These are phyloP conservation scores for Carassius gibelio DNA, from an alignment of 2,113 vertebrate species.

Conservation along the genomic window DNA sequence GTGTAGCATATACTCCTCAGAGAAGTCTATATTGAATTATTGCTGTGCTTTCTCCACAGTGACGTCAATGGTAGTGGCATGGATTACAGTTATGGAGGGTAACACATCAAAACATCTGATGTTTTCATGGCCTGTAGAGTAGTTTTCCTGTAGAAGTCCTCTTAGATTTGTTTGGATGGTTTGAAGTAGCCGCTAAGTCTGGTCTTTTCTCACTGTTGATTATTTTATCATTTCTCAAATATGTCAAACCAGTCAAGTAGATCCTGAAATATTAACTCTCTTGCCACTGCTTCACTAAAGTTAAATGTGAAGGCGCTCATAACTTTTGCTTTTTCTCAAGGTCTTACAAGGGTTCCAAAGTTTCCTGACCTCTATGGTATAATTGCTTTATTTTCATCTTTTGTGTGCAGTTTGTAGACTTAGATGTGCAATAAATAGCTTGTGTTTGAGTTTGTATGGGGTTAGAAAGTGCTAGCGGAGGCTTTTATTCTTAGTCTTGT, in stretches of 20 bases:
- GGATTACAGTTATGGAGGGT: slow-evolving; percentile 78
- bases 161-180: slow-evolving; percentile 41
- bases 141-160: slow-evolving; percentile 15
- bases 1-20: neutral
- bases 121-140: slow-evolving; percentile 49
- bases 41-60: slow-evolving; percentile 61
- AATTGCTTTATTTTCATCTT: slow-evolving; percentile 31
- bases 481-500: neutral
- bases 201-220: neutral
- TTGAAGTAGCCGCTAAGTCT: neutral
- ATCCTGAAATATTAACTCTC: slow-evolving; percentile 15
- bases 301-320: neutral
- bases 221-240: neutral
- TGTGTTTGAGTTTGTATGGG: slow-evolving; percentile 11
- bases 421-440: slow-evolving; percentile 22
- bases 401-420: slow-evolving; percentile 6
- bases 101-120: slow-evolving; percentile 43
- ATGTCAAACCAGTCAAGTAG: neutral
- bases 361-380: slow-evolving; percentile 74
- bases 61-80: slow-evolving; percentile 72
- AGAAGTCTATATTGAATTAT: too few relatives aligned
- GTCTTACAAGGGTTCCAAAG: slow-evolving; percentile 72
- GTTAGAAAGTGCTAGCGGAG: neutral
- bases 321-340: slow-evolving; percentile 57
- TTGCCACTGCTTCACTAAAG: neutral